phyloP scores from a whole-genome alignment of 2,797 vertebrate genomes.

The Psittacula echo region DNA sequence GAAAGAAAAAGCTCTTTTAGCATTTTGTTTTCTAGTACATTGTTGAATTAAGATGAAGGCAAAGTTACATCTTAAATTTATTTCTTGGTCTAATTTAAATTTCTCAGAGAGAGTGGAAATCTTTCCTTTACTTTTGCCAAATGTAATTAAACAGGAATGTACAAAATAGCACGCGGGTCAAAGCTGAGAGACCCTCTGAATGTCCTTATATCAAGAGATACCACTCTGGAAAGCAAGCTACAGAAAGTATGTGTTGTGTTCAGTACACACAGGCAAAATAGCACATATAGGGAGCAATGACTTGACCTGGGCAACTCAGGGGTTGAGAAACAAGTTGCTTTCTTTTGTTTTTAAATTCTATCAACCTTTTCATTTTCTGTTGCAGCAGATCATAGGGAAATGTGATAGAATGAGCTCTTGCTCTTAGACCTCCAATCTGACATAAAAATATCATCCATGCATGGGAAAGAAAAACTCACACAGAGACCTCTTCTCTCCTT shows the following conservation, averaged over 20 bases:
- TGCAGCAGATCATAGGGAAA: neutral
- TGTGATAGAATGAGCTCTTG: neutral
- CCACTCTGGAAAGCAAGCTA: neutral
- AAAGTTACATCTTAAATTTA: neutral
- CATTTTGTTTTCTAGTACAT: neutral
- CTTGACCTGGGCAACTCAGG: neutral
- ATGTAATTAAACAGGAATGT: neutral
- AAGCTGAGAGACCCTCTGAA: neutral
- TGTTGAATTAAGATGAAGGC: neutral
- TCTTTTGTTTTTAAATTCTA: neutral
- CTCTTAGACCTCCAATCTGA: neutral
- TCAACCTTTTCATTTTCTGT: neutral
- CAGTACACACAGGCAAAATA: neutral
- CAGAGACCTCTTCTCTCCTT: fast-evolving
- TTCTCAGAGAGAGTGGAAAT: neutral
- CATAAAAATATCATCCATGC: neutral
- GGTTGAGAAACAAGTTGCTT: neutral
- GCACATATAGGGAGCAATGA: fast-evolving
- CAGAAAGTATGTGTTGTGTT: neutral
- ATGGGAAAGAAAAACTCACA: neutral
- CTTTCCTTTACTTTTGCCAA: neutral
- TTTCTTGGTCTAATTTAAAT: neutral
- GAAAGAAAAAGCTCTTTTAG: neutral
- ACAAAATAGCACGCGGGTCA: neutral
- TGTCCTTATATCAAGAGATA: neutral